phyloP scores from a whole-genome alignment of 2,888 invertebrate genomes.

The Dromius quadrimaculatus region DNA sequence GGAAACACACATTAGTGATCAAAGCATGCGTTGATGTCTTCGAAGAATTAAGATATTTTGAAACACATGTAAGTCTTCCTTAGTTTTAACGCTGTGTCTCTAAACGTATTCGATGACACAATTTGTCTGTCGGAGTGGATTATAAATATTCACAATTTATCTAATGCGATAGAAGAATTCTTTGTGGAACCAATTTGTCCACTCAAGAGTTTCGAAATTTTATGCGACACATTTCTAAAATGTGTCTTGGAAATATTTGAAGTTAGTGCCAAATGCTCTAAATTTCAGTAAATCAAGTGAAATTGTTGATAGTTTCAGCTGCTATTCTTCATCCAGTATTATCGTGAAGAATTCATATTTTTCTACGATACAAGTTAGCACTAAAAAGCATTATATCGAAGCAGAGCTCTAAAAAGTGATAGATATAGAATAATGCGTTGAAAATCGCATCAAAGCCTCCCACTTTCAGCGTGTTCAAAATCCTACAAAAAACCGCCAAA shows the following conservation, averaged over 20 bases:
- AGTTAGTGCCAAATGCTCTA: no score
- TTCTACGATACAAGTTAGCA: no score
- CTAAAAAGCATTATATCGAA: not conserved
- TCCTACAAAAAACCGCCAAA: conserved; percentile 7
- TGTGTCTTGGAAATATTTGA: not conserved
- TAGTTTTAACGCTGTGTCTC: not conserved
- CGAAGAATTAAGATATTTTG: conserved; percentile 33
- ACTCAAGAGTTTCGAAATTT: conserved; percentile 31
- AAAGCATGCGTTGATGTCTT: conserved; percentile 25
- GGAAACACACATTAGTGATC: conserved; percentile 30
- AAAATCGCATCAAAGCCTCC: conserved; percentile 25
- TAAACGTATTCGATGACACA: not conserved
- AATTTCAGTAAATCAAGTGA: no score
- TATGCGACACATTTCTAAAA: conserved; percentile 1
- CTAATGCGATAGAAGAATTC: conserved; percentile 12
- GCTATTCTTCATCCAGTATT: no score
- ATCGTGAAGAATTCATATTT: no score
- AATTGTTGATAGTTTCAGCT: no score
- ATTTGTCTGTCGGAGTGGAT: conserved; percentile 7
- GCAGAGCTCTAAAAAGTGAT: not conserved
- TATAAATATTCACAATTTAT: conserved; percentile 28
- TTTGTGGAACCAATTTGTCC: conserved; percentile 11
- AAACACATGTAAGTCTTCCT: conserved; percentile 30
- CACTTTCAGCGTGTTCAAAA: conserved; percentile 1
- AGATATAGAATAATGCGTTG: conserved; percentile 19